Base-by-base conservation (phyloP, 1,140 invertebrate genomes). In the Eueides isabella region DNA sequence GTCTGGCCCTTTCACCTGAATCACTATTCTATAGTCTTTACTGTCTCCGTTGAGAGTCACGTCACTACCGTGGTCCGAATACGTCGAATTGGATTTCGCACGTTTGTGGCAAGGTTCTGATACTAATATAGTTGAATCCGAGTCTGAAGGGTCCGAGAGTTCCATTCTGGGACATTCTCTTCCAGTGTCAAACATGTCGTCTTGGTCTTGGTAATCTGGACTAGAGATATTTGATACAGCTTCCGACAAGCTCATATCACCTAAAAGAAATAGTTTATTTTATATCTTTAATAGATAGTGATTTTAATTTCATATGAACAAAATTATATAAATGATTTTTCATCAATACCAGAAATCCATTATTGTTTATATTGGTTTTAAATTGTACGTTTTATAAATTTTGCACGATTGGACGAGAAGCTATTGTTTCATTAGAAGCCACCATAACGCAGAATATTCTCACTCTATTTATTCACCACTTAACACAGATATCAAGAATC, bases 171-270 rank as follows among this genome's bases (percentile, higher is more conserved):
- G 96, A 75, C 96, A 94, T 14, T 96, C 94, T 74, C 95, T 95
- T 76, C 96, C 94, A 31, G 92, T 87, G 62, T 94, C 92, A 84
- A 94, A 94, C 88, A 93, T 91, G 83, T 93, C 92, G 83, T 94
- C 94, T 81, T 94, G 94, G 85, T 97, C 97, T 92, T 97, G 96
- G 91, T 97, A 97, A 90, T 97, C 97, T 35, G 97, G 97, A 94
- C 96, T 97, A 77, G 96, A 97, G 91, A 97, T 97, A 93, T 97
- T 97, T 74, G 97, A 97, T 80, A 97, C 96, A 11, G 96, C 97
- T 93, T 97, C 96, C 33, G 96, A 96, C 77, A 96, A 94, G 84
- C 96, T 97, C 85, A 95, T 94, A 85, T 96, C 95, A 68, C 95
- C 95, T 93, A 80, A 14, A 80, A 84, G 29, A 68, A 2, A 44